A percentile compares a stretch with the other conserved stretches of the same genome.
These are phyloP conservation scores for Noctua janthe DNA, from an alignment of 2,888 invertebrate genomes.

Conservation along the genomic window DNA sequence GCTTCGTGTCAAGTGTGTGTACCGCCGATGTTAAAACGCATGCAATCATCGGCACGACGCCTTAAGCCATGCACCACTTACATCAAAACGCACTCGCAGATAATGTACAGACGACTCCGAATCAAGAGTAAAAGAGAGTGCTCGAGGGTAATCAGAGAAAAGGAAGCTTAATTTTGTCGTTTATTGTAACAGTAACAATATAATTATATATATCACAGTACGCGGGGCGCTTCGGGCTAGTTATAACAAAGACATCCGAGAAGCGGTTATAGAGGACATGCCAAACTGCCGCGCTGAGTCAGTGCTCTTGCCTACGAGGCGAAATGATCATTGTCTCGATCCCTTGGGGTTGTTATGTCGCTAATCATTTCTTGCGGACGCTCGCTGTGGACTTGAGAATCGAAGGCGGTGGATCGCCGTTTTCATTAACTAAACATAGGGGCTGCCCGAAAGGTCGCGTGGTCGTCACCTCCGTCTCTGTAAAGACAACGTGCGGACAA, in stretches of 20 bases:
- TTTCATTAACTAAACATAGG: slow-evolving; percentile 92
- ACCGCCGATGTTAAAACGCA: slow-evolving; percentile 80
- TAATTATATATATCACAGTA: slow-evolving; percentile 88
- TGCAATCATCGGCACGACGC: slow-evolving; percentile 85
- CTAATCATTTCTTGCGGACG: slow-evolving; percentile 88
- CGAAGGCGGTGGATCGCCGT: slow-evolving; percentile 89
- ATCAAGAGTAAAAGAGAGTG: slow-evolving; percentile 78
- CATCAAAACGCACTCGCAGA: slow-evolving; percentile 80
- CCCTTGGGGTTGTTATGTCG: slow-evolving; percentile 72
- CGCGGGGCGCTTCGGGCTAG: slow-evolving; percentile 90
- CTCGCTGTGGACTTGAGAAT: slow-evolving; percentile 89
- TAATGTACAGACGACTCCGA: slow-evolving; percentile 76
- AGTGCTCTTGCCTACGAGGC: slow-evolving; percentile 80
- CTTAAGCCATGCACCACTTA: slow-evolving; percentile 90
- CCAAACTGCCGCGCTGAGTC: slow-evolving; percentile 80
- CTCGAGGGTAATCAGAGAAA: slow-evolving; percentile 81
- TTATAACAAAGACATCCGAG: slow-evolving; percentile 79
- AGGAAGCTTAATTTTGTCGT: slow-evolving; percentile 82
- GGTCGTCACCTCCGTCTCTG: slow-evolving; percentile 90
- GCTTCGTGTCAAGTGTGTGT: slow-evolving; percentile 72
- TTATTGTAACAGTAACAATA: slow-evolving; percentile 90
- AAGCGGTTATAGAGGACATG: slow-evolving; percentile 79
- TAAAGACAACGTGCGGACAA: slow-evolving; percentile 84
- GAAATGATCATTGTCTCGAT: slow-evolving; percentile 77
- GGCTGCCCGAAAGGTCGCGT: slow-evolving; percentile 95